A percentile compares a stretch with the other conserved stretches of the same genome.
These are phyloP conservation scores for Mesembrinibis cayennensis DNA, from an alignment of 2,113 vertebrate genomes.

Conservation along the genomic window DNA sequence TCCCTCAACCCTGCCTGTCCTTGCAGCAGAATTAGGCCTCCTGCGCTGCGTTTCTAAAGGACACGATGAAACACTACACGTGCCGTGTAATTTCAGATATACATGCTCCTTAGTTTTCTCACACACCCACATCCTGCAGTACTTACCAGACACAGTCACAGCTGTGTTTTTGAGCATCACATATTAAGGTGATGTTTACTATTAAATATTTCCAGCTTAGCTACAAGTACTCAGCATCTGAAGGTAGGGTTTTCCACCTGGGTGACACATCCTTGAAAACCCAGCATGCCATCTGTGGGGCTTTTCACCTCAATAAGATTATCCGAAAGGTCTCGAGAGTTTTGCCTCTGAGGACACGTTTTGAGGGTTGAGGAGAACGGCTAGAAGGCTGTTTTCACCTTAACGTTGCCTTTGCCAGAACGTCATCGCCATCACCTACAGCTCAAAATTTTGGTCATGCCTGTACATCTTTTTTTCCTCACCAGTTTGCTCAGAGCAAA, in stretches of 20 bases:
- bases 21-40: not conserved
- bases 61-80: not conserved
- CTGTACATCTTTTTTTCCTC: fast-evolving
- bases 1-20: not conserved
- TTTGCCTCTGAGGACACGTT: not conserved
- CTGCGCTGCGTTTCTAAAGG: not conserved
- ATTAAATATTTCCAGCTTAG: not conserved
- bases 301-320: not conserved
- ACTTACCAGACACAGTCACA: not conserved
- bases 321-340: not conserved
- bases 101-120: not conserved
- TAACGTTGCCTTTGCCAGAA: not conserved
- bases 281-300: fast-evolving
- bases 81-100: not conserved
- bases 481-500: not conserved
- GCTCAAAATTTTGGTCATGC: not conserved
- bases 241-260: not conserved
- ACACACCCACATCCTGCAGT: not conserved
- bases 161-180: not conserved
- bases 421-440: not conserved
- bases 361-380: not conserved
- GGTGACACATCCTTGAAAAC: not conserved
- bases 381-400: not conserved
- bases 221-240: not conserved
- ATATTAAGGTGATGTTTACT: not conserved